These are phyloP conservation scores for Tiaroga cobitis DNA, from an alignment of 2,797 vertebrate genomes.

Conservation along the genomic window DNA sequence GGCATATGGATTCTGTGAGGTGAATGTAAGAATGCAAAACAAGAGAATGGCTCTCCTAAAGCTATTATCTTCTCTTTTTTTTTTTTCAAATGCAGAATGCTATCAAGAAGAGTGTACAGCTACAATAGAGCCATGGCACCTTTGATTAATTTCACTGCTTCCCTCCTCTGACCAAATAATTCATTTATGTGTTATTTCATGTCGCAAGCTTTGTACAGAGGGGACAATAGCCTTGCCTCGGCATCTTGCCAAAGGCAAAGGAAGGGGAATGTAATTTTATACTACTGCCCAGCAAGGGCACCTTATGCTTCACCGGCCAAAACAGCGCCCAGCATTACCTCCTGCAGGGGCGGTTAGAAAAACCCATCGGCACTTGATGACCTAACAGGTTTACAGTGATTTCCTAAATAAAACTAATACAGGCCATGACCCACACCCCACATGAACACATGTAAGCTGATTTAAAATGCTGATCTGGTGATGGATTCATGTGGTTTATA, in stretches of 20 bases:
- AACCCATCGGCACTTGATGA: background rate
- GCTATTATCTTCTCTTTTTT: background rate
- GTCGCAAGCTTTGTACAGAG: conserved; percentile 54
- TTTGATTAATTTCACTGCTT: conserved; percentile 48
- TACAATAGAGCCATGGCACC: conserved; percentile 71
- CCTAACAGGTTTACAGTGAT: conserved; percentile 21
- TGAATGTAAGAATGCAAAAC: background rate
- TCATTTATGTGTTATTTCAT: conserved; percentile 49
- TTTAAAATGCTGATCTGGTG: background rate
- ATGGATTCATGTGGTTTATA: background rate
- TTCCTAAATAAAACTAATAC: background rate
- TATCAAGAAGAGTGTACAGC: conserved; percentile 67
- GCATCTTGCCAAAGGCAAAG: conserved; percentile 70
- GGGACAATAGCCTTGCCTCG: conserved; percentile 72
- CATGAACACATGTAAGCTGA: background rate
- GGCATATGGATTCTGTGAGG: background rate
- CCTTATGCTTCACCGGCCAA: conserved; percentile 69
- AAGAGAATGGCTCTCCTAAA: background rate
- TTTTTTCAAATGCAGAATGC: conserved; percentile 56
- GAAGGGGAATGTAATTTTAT: conserved; percentile 68
- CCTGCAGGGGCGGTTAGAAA: conserved; percentile 1
- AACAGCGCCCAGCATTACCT: conserved; percentile 18
- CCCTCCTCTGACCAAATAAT: conserved; percentile 57
- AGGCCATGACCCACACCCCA: background rate
- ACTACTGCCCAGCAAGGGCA: conserved; percentile 69